These are phyloP conservation scores for Lophius americanus DNA, from an alignment of 2,797 vertebrate genomes.

Conservation along the genomic window DNA sequence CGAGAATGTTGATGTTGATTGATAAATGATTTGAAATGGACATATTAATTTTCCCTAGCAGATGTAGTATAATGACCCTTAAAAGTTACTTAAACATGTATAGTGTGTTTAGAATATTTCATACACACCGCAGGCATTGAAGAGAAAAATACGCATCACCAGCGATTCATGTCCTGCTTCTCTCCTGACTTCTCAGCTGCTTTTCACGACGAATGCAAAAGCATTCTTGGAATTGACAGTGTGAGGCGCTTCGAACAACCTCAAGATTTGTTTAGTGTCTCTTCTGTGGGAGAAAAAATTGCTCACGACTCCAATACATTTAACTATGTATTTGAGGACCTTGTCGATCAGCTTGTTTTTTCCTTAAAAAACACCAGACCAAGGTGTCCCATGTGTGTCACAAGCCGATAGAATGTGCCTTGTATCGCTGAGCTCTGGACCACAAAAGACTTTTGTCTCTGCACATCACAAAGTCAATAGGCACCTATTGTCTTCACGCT, in stretches of 20 bases:
- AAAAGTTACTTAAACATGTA: no score
- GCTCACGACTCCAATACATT: constrained; percentile 10
- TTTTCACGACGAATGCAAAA: constrained; percentile 16
- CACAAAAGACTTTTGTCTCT: constrained; percentile 62
- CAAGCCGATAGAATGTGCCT: constrained; percentile 31
- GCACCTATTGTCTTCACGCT: constrained; percentile 46
- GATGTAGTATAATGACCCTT: no score
- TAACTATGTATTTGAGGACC: constrained; percentile 3
- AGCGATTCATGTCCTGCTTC: no score
- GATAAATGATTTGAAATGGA: no score
- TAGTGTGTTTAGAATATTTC: no score
- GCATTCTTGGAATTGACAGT: background rate
- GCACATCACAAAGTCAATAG: constrained; percentile 43
- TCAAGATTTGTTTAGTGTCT: background rate
- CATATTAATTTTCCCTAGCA: no score
- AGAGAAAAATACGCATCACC: no score
- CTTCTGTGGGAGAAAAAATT: background rate
- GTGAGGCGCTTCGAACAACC: background rate
- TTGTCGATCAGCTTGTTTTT: background rate
- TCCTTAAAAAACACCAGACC: constrained; percentile 8
- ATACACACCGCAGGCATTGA: no score
- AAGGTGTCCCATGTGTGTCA: constrained; percentile 21
- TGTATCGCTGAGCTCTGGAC: constrained; percentile 18
- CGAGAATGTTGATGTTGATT: no score
- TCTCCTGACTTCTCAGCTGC: constrained; percentile 5